Conservation (phyloP, 2,888 invertebrate species). For the Thysanoteuthis rhombus region DNA sequence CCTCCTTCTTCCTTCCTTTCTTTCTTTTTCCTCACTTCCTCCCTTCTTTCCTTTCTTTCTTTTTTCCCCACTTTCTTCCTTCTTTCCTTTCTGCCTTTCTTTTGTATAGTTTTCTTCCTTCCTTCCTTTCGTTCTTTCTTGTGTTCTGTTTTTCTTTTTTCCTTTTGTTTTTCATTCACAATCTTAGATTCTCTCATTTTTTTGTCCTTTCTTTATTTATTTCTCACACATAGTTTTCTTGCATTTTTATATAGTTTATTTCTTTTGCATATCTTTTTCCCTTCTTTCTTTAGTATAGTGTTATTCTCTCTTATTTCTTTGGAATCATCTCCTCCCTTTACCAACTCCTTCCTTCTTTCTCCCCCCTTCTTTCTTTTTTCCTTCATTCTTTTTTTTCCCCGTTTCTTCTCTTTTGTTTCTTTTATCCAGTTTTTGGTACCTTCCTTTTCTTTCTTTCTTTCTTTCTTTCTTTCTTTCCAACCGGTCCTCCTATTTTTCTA, state of each 20-base stretch:
- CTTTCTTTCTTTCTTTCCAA: not conserved
- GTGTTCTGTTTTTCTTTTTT: not conserved
- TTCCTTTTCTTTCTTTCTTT: not conserved
- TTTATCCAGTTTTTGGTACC: not conserved
- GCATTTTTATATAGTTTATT: too few relatives aligned
- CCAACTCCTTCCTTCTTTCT: not conserved
- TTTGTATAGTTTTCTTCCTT: not conserved
- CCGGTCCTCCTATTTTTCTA: not conserved
- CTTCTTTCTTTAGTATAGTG: too few relatives aligned
- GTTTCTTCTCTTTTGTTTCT: not conserved
- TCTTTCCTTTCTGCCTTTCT: not conserved
- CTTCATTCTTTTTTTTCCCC: not conserved
- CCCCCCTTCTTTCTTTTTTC: not conserved
- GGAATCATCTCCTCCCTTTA: rapidly evolving
- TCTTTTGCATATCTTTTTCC: too few relatives aligned
- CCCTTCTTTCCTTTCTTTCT: not conserved
- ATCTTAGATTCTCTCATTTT: not conserved
- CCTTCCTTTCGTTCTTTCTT: not conserved
- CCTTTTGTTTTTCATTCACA: not conserved
- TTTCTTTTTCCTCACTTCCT: not conserved
- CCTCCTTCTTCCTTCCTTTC: not conserved
- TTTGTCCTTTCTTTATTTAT: not conserved
- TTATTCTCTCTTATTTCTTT: not conserved
- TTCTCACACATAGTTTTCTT: too few relatives aligned
- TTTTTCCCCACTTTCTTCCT: too few relatives aligned